Base-by-base conservation (phyloP, 2,797 vertebrate genomes). In the Danio albolineatus region DNA sequence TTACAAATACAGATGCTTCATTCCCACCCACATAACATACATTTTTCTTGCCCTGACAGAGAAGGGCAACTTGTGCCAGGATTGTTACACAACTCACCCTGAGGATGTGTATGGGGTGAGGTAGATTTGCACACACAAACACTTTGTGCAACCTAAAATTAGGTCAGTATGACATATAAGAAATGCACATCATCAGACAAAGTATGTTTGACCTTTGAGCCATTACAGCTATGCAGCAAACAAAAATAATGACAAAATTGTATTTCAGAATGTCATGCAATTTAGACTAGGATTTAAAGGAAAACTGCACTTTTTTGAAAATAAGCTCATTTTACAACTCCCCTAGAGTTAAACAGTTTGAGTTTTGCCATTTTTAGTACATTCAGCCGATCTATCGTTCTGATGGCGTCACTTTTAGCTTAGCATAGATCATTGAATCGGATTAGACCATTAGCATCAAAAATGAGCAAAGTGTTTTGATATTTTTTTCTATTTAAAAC, bases 121-220 rank as follows among this genome's bases (percentile, higher is more conserved):
- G 49, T 2, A 57, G 19, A n/a, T 71, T 6, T 21, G 5, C 10
- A 28, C n/a, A 54, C 51, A 54, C 10, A 66, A 62, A 36, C 46
- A 69, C 14, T 65, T 77, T 77, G 10, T 4, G 3, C 46, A 77
- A 67, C 41, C 44, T 38, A 13, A 71, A 36, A 71, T 78, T 53
- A 78, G 76, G 57, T 51, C 66, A 71, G 44, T 19, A 39, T 71
- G 66, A 70, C 57, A 49, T 56, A 64, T 17, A 65, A 39, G 36
- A 39, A 14, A 13, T n/a, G 43, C 17, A 46, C 43, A 28, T n/a
- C 12, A 69, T 39, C 12, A 51, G 43, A 5, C 13, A 1, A 5
- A 78, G 13, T 71, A 43, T 41, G 28, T 4, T 49, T 61, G 56
- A 44, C 56, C 65, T 71, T 43, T 78, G 7, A 39, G 14, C 6